A percentile compares a stretch with the other conserved stretches of the same genome.
Evolutionary conservation across 37 sponge, comb jelly and placozoan genomes (phyloP).

Genomic region (Diacarnus erythraeanus): DNA sequence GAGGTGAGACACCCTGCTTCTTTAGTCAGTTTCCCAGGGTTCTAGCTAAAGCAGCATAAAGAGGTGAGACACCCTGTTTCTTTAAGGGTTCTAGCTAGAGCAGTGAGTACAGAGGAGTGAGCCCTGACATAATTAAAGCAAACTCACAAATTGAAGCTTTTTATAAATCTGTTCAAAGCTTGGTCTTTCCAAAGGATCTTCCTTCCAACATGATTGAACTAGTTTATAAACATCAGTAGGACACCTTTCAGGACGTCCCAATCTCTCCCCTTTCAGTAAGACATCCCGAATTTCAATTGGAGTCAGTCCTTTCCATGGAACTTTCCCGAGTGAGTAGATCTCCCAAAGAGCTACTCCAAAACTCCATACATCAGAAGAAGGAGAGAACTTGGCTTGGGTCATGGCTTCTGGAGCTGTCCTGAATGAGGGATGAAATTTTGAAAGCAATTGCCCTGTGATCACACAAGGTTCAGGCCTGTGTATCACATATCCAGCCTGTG

Average conservation of each 20-base stretch:
- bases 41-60: too few species aligned
- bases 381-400: slow-evolving; percentile 48
- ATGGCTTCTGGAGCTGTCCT: slow-evolving; percentile 70
- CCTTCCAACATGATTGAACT: slow-evolving; percentile 52
- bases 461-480: not conserved
- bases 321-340: slow-evolving; percentile 55
- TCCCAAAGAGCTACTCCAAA: slow-evolving; percentile 75
- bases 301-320: slow-evolving; percentile 57
- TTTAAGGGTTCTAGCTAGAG: not conserved
- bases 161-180: slow-evolving; percentile 20
- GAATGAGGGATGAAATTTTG: not conserved
- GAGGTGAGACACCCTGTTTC: too few species aligned
- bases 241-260: slow-evolving; percentile 40
- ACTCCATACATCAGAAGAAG: slow-evolving; percentile 80
- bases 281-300: slow-evolving; percentile 40
- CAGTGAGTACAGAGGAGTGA: not conserved
- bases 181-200: slow-evolving; percentile 41
- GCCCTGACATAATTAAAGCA: not conserved
- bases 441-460: too few species aligned
- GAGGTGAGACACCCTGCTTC: too few species aligned
- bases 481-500: not conserved
- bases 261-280: slow-evolving; percentile 27
- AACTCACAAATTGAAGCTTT: slow-evolving; percentile 33
- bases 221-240: slow-evolving; percentile 27
- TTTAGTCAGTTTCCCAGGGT: too few species aligned